Evolutionary conservation across 2,113 vertebrate genomes (phyloP), one percentile per base, ranked within the genome.

Genomic region (Scortum barcoo): DNA sequence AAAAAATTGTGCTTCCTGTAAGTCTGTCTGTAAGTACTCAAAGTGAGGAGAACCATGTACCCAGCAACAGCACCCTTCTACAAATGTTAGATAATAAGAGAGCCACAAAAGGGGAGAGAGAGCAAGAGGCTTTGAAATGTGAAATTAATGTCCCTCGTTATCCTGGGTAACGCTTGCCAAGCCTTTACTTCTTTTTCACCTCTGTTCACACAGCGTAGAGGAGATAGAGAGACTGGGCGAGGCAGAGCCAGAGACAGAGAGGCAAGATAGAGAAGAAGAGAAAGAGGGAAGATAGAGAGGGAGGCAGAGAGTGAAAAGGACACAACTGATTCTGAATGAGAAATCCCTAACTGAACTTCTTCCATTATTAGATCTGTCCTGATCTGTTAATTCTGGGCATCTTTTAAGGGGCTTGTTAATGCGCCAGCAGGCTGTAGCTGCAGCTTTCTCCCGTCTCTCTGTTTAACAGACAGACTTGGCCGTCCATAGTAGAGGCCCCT

Each of bases 311-410:
- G 66, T 30, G 76, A 84, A 78, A 76, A 80, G 78, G 54, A 82
- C 66, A 81, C 75, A 30, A 9, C 69, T 68, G 77, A 78, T 78
- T 89, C 71, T 76, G 81, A 93, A 86, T 77, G 78, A 90, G 81
- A 88, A 90, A 89, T 77, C 74, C 75, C 65, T 19, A 19, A 84
- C 83, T 76, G 81, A 92, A 86, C 75, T 57, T 61, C 78, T 88
- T 89, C 84, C 82, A 91, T 90, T 78, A 90, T 86, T 90, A 91
- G 80, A 91, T 89, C 77, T 88, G 75, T 89, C 85, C 83, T 91
- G 88, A 89, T 93, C 88, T 87, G 87, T 81, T 92, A 82, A 90
- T 92, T 93, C 83, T 88, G 80, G 88, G 91, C 90, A 91, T 93
- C 84, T 92, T 93, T 88, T 87, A 83, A 79, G 78, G 80, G 80